A percentile compares a stretch with the other conserved stretches of the same genome.
These are phyloP conservation scores for Schizopygopsis malacanthus DNA, from an alignment of 2,797 vertebrate species.

Conservation along the genomic window DNA sequence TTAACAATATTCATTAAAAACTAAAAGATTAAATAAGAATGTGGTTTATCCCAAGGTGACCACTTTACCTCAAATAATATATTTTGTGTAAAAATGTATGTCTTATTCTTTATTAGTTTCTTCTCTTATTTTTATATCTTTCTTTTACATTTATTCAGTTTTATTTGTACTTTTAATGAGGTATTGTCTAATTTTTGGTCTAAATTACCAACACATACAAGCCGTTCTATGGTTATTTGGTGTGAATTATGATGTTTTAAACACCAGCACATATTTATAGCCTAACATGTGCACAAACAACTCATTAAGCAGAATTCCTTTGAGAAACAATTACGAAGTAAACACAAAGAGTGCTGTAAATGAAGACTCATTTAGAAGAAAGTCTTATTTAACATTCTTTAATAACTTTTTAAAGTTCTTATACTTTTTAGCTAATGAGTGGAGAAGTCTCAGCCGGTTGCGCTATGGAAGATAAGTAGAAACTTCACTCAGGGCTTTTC, in stretches of 20 bases:
- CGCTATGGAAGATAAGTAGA: not conserved
- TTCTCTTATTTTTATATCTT: not conserved
- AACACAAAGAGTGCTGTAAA: conserved; percentile 38
- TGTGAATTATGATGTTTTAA: conserved; percentile 25
- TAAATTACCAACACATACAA: conserved; percentile 36
- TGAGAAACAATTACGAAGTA: conserved; percentile 52
- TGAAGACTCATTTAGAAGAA: conserved; percentile 47
- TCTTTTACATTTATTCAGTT: not conserved
- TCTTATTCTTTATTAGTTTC: not conserved
- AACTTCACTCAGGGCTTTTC: conserved; percentile 19
- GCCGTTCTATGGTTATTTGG: conserved; percentile 16
- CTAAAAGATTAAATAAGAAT: not conserved
- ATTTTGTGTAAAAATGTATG: not conserved
- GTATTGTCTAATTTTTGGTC: not conserved
- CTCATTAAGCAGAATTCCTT: conserved; percentile 43
- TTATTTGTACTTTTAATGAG: conserved; percentile 28
- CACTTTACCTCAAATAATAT: not conserved
- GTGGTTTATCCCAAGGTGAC: not conserved
- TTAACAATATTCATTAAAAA: not conserved
- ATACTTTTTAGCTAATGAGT: conserved; percentile 43
- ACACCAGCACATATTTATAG: conserved; percentile 34
- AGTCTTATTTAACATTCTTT: conserved; percentile 34
- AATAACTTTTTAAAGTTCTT: conserved; percentile 42
- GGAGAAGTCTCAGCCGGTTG: conserved; percentile 13
- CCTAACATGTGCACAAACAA: conserved; percentile 36